phyloP scores from a whole-genome alignment of 2,113 vertebrate genomes.

The Struthio camelus region DNA sequence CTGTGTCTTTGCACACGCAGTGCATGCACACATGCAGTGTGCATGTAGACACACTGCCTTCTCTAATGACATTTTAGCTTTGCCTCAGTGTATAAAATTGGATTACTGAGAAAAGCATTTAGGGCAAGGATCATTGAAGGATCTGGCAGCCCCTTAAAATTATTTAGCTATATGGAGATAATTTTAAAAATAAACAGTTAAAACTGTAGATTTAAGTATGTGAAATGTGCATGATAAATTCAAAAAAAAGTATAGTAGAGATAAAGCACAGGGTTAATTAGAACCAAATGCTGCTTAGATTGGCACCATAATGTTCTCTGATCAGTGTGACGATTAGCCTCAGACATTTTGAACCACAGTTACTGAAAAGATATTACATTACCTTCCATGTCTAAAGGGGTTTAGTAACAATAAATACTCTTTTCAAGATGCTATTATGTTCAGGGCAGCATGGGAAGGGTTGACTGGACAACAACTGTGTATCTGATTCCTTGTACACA shows the following conservation, averaged over 20 bases:
- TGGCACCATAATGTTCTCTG: background rate
- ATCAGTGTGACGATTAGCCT: background rate
- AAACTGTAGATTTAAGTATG: background rate
- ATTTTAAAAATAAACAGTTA: background rate
- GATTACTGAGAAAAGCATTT: background rate
- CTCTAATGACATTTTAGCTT: background rate
- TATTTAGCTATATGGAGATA: background rate
- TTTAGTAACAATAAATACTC: slow-evolving; percentile 21
- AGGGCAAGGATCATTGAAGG: background rate
- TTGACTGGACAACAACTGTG: background rate
- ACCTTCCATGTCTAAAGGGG: background rate
- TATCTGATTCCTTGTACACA: background rate
- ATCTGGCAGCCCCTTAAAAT: background rate
- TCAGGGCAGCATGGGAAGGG: background rate
- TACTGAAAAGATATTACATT: slow-evolving; percentile 1
- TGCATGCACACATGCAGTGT: background rate
- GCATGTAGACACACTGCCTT: background rate
- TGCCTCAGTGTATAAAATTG: background rate
- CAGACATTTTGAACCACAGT: slow-evolving; percentile 14
- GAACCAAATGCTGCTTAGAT: slow-evolving; percentile 14
- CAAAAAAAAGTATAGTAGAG: background rate
- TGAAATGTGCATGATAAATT: background rate
- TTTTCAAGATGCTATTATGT: slow-evolving; percentile 25
- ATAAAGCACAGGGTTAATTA: slow-evolving; percentile 9
- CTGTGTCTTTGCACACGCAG: background rate